Evolutionary conservation across 1,140 invertebrate genomes (phyloP), one percentile per base, ranked within the genome.

Genomic region (Lasaia peninsularis): DNA sequence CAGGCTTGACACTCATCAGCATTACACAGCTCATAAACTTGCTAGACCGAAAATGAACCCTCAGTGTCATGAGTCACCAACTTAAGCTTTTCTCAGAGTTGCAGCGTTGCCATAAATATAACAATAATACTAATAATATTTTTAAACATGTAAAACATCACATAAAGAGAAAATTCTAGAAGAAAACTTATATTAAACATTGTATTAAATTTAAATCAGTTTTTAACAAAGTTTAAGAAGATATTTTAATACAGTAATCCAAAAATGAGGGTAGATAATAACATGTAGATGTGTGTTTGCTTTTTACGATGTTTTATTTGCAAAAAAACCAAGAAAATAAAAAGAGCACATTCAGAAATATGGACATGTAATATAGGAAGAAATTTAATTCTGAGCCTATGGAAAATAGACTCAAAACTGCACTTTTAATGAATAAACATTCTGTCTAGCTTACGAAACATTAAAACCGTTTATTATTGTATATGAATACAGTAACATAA

Each of bases 111-210:
- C 18, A 44, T 44, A 10, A 20, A 44, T 44, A 11, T 44, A 44
- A 44, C 40, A 44, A 44, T 44, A 44, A 10, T 10, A 44, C 40
- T 18, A 28, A 44, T 20, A 44, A 11, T 20, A 40, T 40, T 40
- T 18, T 16, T 40, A 40, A 0, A 18, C 18, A 18, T 44, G 40
- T 44, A 44, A 20, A 44, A 44, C 16, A 44, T 44, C 40, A 44
- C 40, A 44, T 28, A 28, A 18, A 44, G 40, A 44, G 9, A 44
- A 44, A 44, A 44, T 44, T 44, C 10, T n/a, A n/a, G n/a, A 44
- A 21, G 10, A 20, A 44, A 11, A 21, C 40, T 44, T 18, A 44
- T 2, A 4, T 44, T 20, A 44, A 44, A 44, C 3, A 44, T 21
- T 18, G 18, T 44, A 21, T 11, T 44, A 18, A 44, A 10, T 18